Evolutionary conservation across 2,888 invertebrate genomes (phyloP).

Genomic region (Pyrrhosoma nymphula): DNA sequence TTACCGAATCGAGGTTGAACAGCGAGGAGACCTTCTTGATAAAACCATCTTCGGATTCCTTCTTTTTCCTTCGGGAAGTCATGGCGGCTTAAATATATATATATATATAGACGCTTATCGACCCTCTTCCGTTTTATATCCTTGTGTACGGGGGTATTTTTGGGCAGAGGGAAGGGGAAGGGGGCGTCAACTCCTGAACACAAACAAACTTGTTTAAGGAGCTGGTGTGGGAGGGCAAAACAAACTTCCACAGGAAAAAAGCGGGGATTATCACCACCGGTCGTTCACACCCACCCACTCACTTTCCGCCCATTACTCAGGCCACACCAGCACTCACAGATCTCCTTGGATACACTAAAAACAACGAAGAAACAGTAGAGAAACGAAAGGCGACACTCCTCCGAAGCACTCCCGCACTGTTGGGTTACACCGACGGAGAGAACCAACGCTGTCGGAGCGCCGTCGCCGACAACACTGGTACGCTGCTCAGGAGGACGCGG

Average conservation of each 20-base stretch:
- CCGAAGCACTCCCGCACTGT: not conserved
- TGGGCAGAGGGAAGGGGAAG: conserved; percentile 70
- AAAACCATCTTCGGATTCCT: conserved; percentile 82
- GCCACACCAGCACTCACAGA: not conserved
- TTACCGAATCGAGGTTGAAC: conserved; percentile 93
- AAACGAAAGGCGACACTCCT: not conserved
- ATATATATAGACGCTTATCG: too few species aligned
- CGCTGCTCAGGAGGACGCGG: not conserved
- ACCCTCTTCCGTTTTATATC: conserved; percentile 4
- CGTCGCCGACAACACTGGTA: not conserved
- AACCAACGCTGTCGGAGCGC: not conserved
- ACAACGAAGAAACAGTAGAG: not conserved
- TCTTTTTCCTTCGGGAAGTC: conserved; percentile 85
- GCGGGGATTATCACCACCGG: too few species aligned
- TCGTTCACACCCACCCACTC: not conserved
- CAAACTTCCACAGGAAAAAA: not conserved
- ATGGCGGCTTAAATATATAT: conserved; percentile 75
- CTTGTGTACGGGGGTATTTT: not conserved
- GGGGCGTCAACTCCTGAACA: conserved; percentile 22
- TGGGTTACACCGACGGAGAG: not conserved
- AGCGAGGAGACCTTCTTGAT: conserved; percentile 93
- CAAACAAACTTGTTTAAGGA: conserved; percentile 67
- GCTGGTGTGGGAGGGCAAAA: conserved; percentile 68
- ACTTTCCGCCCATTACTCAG: not conserved
- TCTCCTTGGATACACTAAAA: not conserved